These are phyloP conservation scores for Tachysurus fulvidraco DNA, from an alignment of 2,113 vertebrate species.

Conservation along the genomic window DNA sequence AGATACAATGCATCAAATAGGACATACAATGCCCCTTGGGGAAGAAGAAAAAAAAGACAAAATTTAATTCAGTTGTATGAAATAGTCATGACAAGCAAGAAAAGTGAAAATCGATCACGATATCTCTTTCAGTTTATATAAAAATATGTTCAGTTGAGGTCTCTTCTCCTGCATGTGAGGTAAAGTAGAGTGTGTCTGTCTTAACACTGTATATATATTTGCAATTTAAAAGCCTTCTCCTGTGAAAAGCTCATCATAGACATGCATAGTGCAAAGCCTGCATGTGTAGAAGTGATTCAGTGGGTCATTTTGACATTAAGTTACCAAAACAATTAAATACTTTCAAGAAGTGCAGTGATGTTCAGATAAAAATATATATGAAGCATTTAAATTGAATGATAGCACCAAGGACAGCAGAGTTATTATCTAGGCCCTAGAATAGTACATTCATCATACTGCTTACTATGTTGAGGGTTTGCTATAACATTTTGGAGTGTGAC, in stretches of 20 bases:
- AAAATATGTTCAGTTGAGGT: constrained; percentile 49
- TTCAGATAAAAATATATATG: constrained; percentile 44
- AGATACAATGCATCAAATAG: constrained; percentile 18
- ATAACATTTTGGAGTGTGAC: constrained; percentile 32
- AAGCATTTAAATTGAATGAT: constrained; percentile 34
- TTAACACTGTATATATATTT: constrained; percentile 38
- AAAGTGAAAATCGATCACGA: constrained; percentile 4
- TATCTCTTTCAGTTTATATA: constrained; percentile 12
- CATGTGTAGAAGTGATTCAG: constrained; percentile 13
- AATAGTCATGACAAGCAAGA: constrained; percentile 17
- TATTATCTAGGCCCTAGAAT: constrained; percentile 36
- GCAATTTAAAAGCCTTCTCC: constrained; percentile 23
- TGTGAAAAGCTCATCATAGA: constrained; percentile 33
- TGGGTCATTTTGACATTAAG: neutral
- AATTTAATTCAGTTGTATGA: constrained; percentile 26
- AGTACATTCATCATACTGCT: constrained; percentile 52
- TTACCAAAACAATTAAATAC: constrained; percentile 40
- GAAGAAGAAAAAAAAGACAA: constrained; percentile 6
- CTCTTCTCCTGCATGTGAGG: constrained; percentile 49
- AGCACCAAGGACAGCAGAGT: constrained; percentile 50
- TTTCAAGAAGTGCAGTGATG: constrained; percentile 37
- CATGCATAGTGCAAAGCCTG: constrained; percentile 52
- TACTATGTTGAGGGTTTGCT: constrained; percentile 19
- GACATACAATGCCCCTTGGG: constrained; percentile 4
- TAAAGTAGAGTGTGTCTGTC: constrained; percentile 44